These are phyloP conservation scores for Stratiomys singularior DNA, from an alignment of 2,888 invertebrate genomes.

Conservation along the genomic window DNA sequence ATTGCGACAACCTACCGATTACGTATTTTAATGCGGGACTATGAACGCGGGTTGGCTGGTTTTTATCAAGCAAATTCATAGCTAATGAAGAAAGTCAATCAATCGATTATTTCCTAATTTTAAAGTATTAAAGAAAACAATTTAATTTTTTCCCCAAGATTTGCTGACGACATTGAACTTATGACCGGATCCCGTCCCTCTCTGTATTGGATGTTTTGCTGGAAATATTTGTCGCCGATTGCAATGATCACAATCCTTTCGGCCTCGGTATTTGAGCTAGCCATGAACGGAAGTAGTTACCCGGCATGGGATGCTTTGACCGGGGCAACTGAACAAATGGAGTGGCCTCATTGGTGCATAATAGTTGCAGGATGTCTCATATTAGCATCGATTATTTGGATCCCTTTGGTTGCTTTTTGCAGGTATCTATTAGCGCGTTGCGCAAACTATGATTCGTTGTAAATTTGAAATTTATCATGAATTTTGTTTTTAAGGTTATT, in stretches of 20 bases:
- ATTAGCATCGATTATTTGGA: slow-evolving; percentile 86
- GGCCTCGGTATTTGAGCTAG: slow-evolving; percentile 84
- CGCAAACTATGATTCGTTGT: neutral
- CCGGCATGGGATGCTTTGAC: slow-evolving; percentile 82
- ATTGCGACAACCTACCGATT: too few relatives aligned
- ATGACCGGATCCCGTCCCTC: slow-evolving; percentile 93
- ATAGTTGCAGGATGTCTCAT: slow-evolving; percentile 78
- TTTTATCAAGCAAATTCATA: too few relatives aligned
- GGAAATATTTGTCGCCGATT: slow-evolving; percentile 91
- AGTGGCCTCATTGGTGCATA: slow-evolving; percentile 91
- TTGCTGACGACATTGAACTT: slow-evolving; percentile 92
- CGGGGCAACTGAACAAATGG: slow-evolving; percentile 78
- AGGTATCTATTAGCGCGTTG: slow-evolving; percentile 70
- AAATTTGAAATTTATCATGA: neutral
- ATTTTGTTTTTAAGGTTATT: slow-evolving; percentile 72
- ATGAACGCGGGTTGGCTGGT: too few relatives aligned
- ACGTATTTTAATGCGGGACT: too few relatives aligned
- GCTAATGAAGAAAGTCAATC: too few relatives aligned
- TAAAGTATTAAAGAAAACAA: slow-evolving; percentile 64
- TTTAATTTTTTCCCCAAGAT: too few relatives aligned
- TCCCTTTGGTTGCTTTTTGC: slow-evolving; percentile 82
- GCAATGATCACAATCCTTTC: slow-evolving; percentile 88
- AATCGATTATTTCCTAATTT: too few relatives aligned
- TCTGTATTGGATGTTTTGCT: slow-evolving; percentile 92
- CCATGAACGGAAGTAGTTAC: slow-evolving; percentile 83